Conservation (phyloP, 1,140 invertebrate genomes). For the Pteromalus puparum region DNA sequence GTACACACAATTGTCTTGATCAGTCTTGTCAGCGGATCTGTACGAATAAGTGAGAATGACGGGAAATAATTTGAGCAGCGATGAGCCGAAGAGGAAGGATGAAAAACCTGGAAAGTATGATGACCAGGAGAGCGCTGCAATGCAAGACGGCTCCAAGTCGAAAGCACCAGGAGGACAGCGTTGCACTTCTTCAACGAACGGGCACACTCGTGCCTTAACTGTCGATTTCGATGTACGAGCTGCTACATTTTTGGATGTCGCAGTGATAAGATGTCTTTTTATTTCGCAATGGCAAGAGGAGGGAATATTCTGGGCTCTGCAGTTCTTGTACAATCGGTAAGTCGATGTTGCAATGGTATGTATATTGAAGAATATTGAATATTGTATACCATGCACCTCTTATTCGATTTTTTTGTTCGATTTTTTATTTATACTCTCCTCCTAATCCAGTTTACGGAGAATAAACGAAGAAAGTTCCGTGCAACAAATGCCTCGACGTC, state of each 20-base stretch:
- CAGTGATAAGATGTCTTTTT: constrained; percentile 96
- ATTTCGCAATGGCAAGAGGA: constrained; percentile 98
- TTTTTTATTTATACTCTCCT: too few relatives aligned
- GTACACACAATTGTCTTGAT: background rate
- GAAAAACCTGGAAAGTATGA: constrained; percentile 57
- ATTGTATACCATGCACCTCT: too few relatives aligned
- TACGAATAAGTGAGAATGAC: too few relatives aligned
- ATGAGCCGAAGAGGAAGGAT: constrained; percentile 52
- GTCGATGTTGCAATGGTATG: too few relatives aligned
- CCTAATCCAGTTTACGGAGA: constrained; percentile 80
- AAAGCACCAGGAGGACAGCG: constrained; percentile 56
- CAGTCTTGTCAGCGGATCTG: too few relatives aligned
- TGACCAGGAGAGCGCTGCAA: constrained; percentile 57
- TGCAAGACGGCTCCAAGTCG: constrained; percentile 47
- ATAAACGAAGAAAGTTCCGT: constrained; percentile 87
- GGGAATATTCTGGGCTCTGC: constrained; percentile 97
- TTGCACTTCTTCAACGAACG: constrained; percentile 37
- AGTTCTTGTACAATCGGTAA: constrained; percentile 92
- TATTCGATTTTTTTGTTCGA: too few relatives aligned
- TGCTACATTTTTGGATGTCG: constrained; percentile 97
- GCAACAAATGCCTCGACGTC: constrained; percentile 84
- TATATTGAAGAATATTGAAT: too few relatives aligned
- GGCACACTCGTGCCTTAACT: background rate
- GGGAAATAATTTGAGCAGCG: background rate
- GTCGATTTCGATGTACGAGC: constrained; percentile 81